These are phyloP conservation scores for Eudyptes chrysolophus DNA, from an alignment of 2,113 vertebrate genomes.

Conservation along the genomic window DNA sequence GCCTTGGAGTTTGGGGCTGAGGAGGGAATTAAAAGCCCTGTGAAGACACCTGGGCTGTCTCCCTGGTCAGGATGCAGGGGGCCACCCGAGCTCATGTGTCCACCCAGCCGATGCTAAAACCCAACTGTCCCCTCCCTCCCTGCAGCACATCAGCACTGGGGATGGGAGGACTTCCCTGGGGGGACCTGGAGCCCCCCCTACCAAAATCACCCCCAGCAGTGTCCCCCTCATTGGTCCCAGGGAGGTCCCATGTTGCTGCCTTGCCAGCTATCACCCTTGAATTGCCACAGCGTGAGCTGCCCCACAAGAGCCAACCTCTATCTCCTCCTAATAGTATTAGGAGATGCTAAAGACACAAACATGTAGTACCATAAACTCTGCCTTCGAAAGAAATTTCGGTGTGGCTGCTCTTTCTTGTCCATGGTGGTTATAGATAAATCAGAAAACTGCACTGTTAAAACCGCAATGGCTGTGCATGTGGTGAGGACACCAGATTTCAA, in stretches of 20 bases:
- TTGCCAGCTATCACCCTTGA: not conserved
- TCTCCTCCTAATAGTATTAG: not conserved
- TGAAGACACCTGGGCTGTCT: not conserved
- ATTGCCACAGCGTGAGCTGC: not conserved
- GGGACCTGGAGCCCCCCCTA: rapidly evolving
- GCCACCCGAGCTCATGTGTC: rapidly evolving
- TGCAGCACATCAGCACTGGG: not conserved
- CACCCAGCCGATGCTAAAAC: not conserved
- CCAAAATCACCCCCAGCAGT: not conserved
- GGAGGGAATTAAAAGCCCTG: not conserved
- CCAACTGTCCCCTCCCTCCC: not conserved
- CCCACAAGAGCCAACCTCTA: not conserved
- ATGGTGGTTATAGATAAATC: not conserved
- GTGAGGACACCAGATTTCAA: not conserved
- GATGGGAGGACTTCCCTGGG: not conserved
- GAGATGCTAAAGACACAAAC: not conserved
- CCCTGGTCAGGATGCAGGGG: not conserved
- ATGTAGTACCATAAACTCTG: not conserved
- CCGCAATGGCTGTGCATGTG: not conserved
- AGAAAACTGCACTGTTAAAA: not conserved
- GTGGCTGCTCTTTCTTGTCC: not conserved
- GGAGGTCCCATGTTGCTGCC: not conserved
- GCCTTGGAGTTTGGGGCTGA: not conserved
- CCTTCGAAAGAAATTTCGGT: not conserved
- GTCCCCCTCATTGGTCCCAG: rapidly evolving